Evolutionary conservation across 1,140 invertebrate genomes (phyloP).

Genomic region (Dendroctonus ponderosae): DNA sequence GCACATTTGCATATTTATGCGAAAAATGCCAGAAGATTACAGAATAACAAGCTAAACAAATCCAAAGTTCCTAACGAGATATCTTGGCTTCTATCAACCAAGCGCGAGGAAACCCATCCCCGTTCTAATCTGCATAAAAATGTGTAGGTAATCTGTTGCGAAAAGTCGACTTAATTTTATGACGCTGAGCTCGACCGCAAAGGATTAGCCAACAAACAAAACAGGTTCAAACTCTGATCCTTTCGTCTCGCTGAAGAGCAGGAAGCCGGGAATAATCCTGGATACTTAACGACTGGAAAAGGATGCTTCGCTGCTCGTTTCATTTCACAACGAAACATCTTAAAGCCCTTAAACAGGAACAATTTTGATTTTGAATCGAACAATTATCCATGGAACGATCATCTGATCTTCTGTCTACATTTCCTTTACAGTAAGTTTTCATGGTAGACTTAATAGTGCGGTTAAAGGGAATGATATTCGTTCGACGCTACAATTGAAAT

Average conservation of each 20-base stretch:
- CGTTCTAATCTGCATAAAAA: conserved; percentile 23
- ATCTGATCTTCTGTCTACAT: too few species aligned
- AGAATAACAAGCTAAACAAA: neutral
- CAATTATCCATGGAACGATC: too few species aligned
- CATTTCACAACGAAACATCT: too few species aligned
- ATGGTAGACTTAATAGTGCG: too few species aligned
- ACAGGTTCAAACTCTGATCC: conserved; percentile 23
- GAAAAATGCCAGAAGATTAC: neutral
- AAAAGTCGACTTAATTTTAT: conserved; percentile 28
- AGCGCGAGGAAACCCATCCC: conserved; percentile 8
- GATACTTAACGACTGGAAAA: conserved; percentile 31
- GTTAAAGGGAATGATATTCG: too few species aligned
- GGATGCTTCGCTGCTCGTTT: conserved; percentile 16
- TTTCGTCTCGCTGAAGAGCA: conserved; percentile 16
- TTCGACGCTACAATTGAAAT: too few species aligned
- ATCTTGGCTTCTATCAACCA: neutral
- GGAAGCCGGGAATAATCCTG: conserved; percentile 30
- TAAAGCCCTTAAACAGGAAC: too few species aligned
- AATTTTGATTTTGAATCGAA: too few species aligned
- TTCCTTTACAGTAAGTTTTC: too few species aligned
- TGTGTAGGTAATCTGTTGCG: conserved; percentile 17
- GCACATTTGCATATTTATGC: conserved; percentile 3
- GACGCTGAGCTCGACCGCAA: conserved; percentile 17
- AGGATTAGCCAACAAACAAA: conserved; percentile 35
- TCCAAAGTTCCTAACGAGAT: neutral